Evolutionary conservation across 2,113 vertebrate species (phyloP).

Genomic region (Mormoops blainvillei): DNA sequence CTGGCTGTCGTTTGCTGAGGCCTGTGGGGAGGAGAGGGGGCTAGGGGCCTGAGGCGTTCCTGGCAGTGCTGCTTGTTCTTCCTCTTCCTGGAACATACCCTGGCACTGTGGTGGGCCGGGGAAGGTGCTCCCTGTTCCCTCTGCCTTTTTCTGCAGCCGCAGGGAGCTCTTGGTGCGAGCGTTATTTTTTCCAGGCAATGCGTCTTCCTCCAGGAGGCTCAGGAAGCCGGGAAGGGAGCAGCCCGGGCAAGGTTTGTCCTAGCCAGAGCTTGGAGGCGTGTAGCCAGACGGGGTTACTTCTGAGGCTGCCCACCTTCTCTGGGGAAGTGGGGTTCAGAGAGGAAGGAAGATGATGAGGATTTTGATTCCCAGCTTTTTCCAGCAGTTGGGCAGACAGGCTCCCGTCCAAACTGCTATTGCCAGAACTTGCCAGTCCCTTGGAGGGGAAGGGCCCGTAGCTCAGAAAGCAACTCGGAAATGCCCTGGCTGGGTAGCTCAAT

Average conservation of each 20-base stretch:
- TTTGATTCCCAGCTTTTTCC: background rate
- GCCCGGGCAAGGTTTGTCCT: background rate
- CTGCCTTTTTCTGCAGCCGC: slow-evolving; percentile 14
- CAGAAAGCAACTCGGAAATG: background rate
- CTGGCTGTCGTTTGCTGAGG: background rate
- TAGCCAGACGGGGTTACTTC: slow-evolving; percentile 39
- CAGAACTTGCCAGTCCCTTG: background rate
- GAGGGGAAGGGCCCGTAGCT: background rate
- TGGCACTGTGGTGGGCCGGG: background rate
- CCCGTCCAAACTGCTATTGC: background rate
- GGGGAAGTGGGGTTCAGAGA: background rate
- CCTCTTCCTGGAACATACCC: slow-evolving; percentile 36
- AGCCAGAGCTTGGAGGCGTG: background rate
- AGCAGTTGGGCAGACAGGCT: background rate
- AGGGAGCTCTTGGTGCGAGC: slow-evolving; percentile 24
- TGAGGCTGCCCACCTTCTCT: background rate
- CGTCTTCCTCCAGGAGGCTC: slow-evolving; percentile 39
- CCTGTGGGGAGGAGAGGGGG: background rate
- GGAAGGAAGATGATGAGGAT: background rate
- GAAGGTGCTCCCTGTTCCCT: slow-evolving; percentile 35
- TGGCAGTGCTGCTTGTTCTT: background rate
- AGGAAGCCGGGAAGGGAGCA: background rate
- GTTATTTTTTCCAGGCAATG: slow-evolving; percentile 63
- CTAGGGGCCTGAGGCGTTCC: background rate
- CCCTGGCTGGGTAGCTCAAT: too few species aligned